These are phyloP conservation scores for Macrophya alboannulata DNA, from an alignment of 2,888 invertebrate genomes.

Conservation along the genomic window DNA sequence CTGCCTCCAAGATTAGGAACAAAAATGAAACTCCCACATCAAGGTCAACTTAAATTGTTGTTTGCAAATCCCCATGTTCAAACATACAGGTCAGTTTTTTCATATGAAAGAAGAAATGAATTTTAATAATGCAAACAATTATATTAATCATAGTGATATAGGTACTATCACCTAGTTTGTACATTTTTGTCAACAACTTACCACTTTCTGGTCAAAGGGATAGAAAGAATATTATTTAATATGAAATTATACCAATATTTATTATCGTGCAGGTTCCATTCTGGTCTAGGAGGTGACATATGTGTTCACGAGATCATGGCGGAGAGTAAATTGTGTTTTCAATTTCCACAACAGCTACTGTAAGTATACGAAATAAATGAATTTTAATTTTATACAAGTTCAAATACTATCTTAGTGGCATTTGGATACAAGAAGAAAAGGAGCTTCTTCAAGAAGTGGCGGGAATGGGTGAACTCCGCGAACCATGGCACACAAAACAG, in stretches of 20 bases:
- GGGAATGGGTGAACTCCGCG: constrained; percentile 93
- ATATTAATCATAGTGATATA: background rate
- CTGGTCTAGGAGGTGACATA: constrained; percentile 95
- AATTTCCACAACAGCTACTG: constrained; percentile 94
- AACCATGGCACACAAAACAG: constrained; percentile 92
- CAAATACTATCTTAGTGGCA: constrained; percentile 83
- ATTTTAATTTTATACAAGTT: constrained; percentile 53
- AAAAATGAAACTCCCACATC: constrained; percentile 91
- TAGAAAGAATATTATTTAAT: constrained; percentile 5
- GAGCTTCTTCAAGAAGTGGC: constrained; percentile 93
- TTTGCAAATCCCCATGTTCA: constrained; percentile 88
- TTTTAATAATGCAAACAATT: background rate
- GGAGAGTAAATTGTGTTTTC: constrained; percentile 92
- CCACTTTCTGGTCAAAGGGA: background rate
- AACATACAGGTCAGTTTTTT: constrained; percentile 77
- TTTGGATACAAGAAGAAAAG: constrained; percentile 96
- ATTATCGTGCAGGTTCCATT: constrained; percentile 91
- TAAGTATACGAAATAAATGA: constrained; percentile 81
- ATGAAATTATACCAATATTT: background rate
- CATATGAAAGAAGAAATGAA: background rate
- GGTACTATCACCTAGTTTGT: background rate
- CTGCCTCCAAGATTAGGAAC: constrained; percentile 91
- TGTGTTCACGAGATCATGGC: constrained; percentile 97
- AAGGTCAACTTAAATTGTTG: constrained; percentile 87
- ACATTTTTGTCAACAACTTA: background rate